These are phyloP conservation scores for Puma concolor DNA, from an alignment of 2,113 vertebrate species.

Conservation along the genomic window DNA sequence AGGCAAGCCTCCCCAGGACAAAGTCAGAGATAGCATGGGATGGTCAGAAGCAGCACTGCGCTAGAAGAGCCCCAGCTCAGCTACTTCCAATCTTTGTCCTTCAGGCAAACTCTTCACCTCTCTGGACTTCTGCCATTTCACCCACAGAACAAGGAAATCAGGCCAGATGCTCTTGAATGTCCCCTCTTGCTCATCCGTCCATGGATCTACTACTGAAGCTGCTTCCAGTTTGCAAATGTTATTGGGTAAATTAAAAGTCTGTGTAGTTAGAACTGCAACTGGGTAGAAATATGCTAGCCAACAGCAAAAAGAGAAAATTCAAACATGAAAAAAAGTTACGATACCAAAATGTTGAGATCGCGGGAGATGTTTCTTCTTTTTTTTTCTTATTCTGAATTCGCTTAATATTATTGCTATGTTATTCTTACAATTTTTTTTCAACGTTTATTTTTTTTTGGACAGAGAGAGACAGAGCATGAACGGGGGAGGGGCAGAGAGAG, in stretches of 20 bases:
- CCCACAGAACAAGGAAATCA: background rate
- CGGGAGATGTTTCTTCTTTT: background rate
- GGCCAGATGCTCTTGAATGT: background rate
- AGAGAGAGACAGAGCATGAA: too few relatives aligned
- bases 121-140: background rate
- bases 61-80: background rate
- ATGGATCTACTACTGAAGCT: background rate
- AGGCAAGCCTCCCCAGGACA: background rate
- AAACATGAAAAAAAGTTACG: background rate
- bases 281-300: background rate
- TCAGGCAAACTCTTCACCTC: background rate
- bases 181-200: background rate
- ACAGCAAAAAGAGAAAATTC: background rate
- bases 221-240: background rate
- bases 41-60: background rate
- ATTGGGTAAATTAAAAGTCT: background rate
- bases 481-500: too few relatives aligned
- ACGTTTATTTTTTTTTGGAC: too few relatives aligned
- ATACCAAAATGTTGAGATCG: background rate
- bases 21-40: rapidly evolving
- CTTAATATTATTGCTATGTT: background rate
- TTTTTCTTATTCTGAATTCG: background rate
- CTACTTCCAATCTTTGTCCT: background rate
- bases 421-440: slow-evolving; percentile 25
- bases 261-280: background rate